Evolutionary conservation across 2,888 invertebrate species (phyloP), one percentile per base, ranked within the genome.

Genomic region (Eupithecia abbreviata): DNA sequence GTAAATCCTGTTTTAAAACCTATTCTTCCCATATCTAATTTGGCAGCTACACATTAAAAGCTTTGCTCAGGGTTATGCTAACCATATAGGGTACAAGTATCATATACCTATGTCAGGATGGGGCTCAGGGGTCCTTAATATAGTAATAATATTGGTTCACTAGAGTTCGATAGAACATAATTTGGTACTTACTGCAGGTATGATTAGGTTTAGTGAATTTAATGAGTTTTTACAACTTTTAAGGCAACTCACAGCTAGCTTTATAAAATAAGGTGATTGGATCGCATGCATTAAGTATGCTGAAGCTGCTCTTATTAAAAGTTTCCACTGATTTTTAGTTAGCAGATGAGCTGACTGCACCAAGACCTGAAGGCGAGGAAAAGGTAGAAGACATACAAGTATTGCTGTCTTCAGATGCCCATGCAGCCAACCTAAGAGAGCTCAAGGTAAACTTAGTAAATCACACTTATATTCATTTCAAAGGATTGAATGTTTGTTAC

Each of bases 261-360:
- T 30, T 30, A n/a, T n/a, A 51, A 4, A 51, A 15, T 51, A 51
- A 6, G n/a, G 15, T 15, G 51, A 6, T 51, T 51, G 51, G 15
- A 51, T 51, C 4, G 15, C 15, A 51, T 51, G n/a, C 7, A 51
- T 51, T 13, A 30, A 30, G 30, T 43, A 51, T 51, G 15, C 15
- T 51, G n/a, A 51, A 51, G 2, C n/a, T n/a, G n/a, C n/a, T 15
- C 51, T n/a, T n/a, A 51, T 15, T n/a, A 51, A 15, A 51, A 6
- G 51, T 51, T 51, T 51, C 51, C 12, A 13, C 12, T 42, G 15
- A 66, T 41, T 84, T 84, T 43, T 79, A 95, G 95, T 86, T 99
- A 69, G 99, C 98, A 0, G 99, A 99, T 96, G 99, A 99, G 93
- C 95, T 99, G 41, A 99, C 99, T 18, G 96, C 97, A 13, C 99